Percentiles rank a stretch among this genome's conserved stretches.
Evolutionary conservation across 1,140 invertebrate species (phyloP).

Genomic region (Procambarus clarkii): DNA sequence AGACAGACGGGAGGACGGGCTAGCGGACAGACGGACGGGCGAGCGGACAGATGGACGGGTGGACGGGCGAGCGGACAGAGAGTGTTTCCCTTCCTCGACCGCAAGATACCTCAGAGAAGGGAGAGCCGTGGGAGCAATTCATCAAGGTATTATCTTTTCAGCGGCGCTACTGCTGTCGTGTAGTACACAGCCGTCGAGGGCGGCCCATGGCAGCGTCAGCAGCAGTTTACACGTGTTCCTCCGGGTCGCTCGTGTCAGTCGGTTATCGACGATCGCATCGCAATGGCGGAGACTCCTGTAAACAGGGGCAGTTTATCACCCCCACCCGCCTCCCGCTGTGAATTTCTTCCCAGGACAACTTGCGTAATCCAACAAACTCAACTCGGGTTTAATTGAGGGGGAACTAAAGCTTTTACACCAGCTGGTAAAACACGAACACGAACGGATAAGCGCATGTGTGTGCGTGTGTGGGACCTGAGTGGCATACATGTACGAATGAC

Average conservation of each 20-base stretch:
- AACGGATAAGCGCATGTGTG: no score
- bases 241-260: conserved; percentile 14
- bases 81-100: neutral
- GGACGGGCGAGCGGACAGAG: neutral
- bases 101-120: conserved; percentile 1
- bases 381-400: neutral
- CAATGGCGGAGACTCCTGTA: neutral
- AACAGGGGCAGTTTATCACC: neutral
- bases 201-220: neutral
- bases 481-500: no score
- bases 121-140: neutral
- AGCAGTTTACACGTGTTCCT: conserved; percentile 22
- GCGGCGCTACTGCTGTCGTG: conserved; percentile 40
- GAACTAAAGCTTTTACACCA: neutral
- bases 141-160: conserved; percentile 47
- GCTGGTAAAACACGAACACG: neutral
- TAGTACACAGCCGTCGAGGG: conserved; percentile 9
- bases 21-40: neutral
- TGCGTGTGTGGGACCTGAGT: no score
- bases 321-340: neutral
- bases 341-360: neutral
- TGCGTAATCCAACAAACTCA: neutral
- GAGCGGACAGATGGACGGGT: neutral
- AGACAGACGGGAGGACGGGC: no score
- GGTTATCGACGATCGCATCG: conserved; percentile 21